Evolutionary conservation across 2,888 invertebrate genomes (phyloP), one percentile per base, ranked within the genome.

Genomic region (Gibbula magus): DNA sequence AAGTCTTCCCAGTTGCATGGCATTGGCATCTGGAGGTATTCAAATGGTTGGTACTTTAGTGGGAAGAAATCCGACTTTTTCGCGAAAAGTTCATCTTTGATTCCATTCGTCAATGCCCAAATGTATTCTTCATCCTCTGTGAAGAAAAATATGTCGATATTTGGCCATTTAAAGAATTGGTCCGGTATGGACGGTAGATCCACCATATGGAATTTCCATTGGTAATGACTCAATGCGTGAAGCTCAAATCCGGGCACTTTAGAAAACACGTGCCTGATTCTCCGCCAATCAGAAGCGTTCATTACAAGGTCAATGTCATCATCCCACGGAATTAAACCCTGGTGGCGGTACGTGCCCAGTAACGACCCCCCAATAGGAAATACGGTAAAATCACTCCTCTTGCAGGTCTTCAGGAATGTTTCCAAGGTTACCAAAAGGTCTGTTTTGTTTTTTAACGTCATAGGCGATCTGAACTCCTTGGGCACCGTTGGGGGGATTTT

Each of bases 81-180:
- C 29, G 77, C 73, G 10, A 78, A 45, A 18, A 84, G 70, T 70
- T 79, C 76, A 35, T 51, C 32, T 79, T 83, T 84, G 2, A 78
- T 66, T 3, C 81, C 84, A 79, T 79, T 79, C 1, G 84, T 84
- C 76, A 79, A 75, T n/a, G 81, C 83, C 84, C 83, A 86, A 8
- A 89, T 61, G 73, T 88, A 86, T n/a, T 85, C 85, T 10, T 80
- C 82, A 79, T 88, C 87, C 52, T 86, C 85, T 8, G 56, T 79
- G 79, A 86, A 88, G 80, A 89, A 88, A 80, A 88, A 88, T 39
- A 89, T 83, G 79, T 89, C 89, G 8, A 89, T 80, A 78, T 86
- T 86, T 25, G 89, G 89, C 87, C 86, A 89, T 61, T 84, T 86
- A 77, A 84, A 88, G 35, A 83, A 83, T 75, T 82, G 80, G 78